These are phyloP conservation scores for Lycaon pictus DNA, from an alignment of 2,113 vertebrate genomes.

Conservation along the genomic window DNA sequence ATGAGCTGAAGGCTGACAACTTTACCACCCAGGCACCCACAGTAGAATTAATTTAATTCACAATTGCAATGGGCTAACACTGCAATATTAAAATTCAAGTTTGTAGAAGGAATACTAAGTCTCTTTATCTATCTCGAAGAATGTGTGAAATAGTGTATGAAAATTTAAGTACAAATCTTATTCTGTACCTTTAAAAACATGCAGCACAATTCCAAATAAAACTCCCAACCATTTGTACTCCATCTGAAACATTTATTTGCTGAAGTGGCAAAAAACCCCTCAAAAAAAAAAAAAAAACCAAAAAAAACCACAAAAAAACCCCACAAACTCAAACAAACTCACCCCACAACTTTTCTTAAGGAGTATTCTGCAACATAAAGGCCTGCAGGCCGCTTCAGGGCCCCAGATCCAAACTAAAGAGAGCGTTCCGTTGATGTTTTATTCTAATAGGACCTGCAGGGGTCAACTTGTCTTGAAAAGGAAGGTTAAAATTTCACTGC, in stretches of 20 bases:
- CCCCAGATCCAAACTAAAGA: slow-evolving; percentile 13
- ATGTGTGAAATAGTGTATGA: not conserved
- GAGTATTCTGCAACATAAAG: slow-evolving; percentile 9
- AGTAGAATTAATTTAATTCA: not conserved
- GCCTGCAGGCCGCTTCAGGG: not conserved
- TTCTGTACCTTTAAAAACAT: slow-evolving; percentile 49
- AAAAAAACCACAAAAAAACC: too few species aligned
- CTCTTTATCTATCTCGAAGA: slow-evolving; percentile 4
- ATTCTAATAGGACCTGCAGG: slow-evolving; percentile 39
- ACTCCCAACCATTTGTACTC: slow-evolving; percentile 16
- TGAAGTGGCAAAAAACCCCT: slow-evolving; percentile 36
- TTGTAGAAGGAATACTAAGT: not conserved
- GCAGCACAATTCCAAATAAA: slow-evolving; percentile 42
- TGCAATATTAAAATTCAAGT: slow-evolving; percentile 3
- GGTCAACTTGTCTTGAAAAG: slow-evolving; percentile 65
- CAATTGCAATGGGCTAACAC: not conserved
- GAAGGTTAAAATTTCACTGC: slow-evolving; percentile 68
- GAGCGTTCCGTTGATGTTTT: slow-evolving; percentile 47
- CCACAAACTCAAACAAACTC: not conserved
- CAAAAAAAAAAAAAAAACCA: not conserved
- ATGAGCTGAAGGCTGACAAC: not conserved
- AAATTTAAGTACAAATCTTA: slow-evolving; percentile 45
- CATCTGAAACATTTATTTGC: slow-evolving; percentile 61
- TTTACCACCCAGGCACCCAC: not conserved
- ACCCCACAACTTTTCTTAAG: slow-evolving; percentile 17